Base-by-base conservation (phyloP, 2,113 vertebrate genomes). In the Aythya baeri region DNA sequence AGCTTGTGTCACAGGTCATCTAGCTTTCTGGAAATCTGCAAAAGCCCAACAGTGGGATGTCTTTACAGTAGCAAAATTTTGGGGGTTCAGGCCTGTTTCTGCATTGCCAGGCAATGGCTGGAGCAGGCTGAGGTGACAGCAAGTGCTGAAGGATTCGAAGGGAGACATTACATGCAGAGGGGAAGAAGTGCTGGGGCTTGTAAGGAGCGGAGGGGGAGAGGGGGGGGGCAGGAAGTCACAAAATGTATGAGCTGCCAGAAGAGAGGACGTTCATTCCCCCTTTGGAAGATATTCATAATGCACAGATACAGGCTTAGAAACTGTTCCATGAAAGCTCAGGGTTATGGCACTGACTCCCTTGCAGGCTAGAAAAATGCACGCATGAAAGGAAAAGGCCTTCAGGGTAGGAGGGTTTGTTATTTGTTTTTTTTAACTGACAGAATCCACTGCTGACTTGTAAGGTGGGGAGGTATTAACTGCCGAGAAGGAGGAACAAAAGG, bases 401-500 rank as follows among this genome's bases (percentile, higher is more conserved):
- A 70, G 93, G 78, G 81, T 91, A 92, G 91, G 91, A 95, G 68
- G 73, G 83, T 92, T 93, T 97, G 78, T 96, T 95, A 94, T 96
- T 94, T 89, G 93, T 91, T 89, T 71, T 46, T 94, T 95, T 91
- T 85, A 94, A 94, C 91, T 85, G 94, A 80, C 77, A 96, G 93
- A 95, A 97, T 91, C 74, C 44, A 52, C 83, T 49, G 65, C 80
- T 92, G 95, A 93, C 94, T 96, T 96, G 90, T 97, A 94, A 97
- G 91, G 91, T 95, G 94, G 82, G 83, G 78, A 86, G 72, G 87
- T 25, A 62, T 93, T 96, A 93, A 94, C 96, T 87, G 83, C 85
- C 77, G 74, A 89, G 81, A 94, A 93, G 78, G 77, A 89, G 87
- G 91, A 95, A 97, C 90, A 85, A 95, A 93, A 90, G 81, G 86